Base-by-base conservation (phyloP, 2,797 vertebrate species). In the Sebastes diploproa region DNA sequence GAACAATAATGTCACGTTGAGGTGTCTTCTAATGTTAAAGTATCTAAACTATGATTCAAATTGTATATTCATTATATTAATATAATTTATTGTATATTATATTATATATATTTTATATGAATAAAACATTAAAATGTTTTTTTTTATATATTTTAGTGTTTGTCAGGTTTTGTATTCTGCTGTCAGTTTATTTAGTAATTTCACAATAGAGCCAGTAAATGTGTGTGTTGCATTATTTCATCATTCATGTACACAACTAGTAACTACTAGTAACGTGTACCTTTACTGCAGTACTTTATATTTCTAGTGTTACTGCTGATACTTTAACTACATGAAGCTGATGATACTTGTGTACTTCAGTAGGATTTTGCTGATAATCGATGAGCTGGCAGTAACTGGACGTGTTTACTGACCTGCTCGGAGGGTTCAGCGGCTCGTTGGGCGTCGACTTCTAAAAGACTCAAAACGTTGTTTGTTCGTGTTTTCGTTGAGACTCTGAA, bases 401-500 rank as follows among this genome's bases (percentile, higher is more conserved):
- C 16, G 1, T 22, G 63, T 72, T 85, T 55, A 59, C 64, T 42
- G 2, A 78, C 36, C 69, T 50, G 27, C 18, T 32, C 32, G 10
- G 27, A n/a, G 64, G 78, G 77, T 65, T 38, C 73, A 10, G 46
- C 16, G 36, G 78, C 4, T n/a, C 7, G 4, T 72, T 61, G 81
- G 80, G 75, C 5, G 50, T 55, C 14, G 52, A 3, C 66, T 56
- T 1, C 4, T 59, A 2, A 34, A 9, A 32, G 29, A 42, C 23
- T 55, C 7, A 32, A 72, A 32, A 20, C 6, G 0, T 22, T 11
- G 2, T 1, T 27, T 10, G 16, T 13, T 7, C 6, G 3, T 0
- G 30, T 27, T 42, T 8, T 20, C 6, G 7, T 29, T n/a, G 55
- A 46, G 16, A 62, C 13, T 6, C 5, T 68, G 56, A 81, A 25